Evolutionary conservation across 2,888 invertebrate species (phyloP).

Genomic region (Campoplex capitator): DNA sequence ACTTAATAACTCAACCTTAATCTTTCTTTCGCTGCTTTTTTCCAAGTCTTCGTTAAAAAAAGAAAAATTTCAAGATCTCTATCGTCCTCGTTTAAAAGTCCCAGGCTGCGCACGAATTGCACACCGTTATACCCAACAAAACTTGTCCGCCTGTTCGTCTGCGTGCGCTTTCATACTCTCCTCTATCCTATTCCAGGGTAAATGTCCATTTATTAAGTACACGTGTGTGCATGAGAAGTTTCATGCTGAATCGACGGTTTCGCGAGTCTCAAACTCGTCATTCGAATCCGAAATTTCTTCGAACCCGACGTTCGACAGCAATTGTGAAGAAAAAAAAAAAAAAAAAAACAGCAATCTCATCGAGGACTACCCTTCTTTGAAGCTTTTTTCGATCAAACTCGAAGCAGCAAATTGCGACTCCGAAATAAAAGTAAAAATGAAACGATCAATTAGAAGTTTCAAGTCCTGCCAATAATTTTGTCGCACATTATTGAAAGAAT

Average conservation of each 20-base stretch:
- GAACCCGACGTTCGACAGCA: background rate
- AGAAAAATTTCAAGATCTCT: constrained; percentile 31
- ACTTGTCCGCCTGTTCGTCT: constrained; percentile 49
- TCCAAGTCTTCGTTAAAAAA: background rate
- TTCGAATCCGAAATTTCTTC: background rate
- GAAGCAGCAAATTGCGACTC: background rate
- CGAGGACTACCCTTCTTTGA: no score
- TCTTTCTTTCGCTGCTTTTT: constrained; percentile 2
- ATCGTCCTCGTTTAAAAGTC: constrained; percentile 30
- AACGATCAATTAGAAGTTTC: no score
- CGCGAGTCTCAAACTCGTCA: background rate
- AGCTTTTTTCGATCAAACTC: background rate
- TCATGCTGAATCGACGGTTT: constrained; percentile 5
- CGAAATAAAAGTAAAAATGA: no score
- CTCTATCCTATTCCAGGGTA: constrained; percentile 53
- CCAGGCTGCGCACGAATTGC: constrained; percentile 53
- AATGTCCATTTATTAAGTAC: constrained; percentile 43
- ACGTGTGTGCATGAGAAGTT: constrained; percentile 18
- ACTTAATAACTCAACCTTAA: background rate
- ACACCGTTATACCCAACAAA: constrained; percentile 45
- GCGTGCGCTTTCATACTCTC: constrained; percentile 47
- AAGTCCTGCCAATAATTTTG: no score
- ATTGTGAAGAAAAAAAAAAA: background rate
- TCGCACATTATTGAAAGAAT: background rate
- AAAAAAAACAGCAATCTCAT: background rate